Evolutionary conservation across 37 sponge, comb jelly and placozoan species (phyloP).

Genomic region (Aphrocallistes beatrix): DNA sequence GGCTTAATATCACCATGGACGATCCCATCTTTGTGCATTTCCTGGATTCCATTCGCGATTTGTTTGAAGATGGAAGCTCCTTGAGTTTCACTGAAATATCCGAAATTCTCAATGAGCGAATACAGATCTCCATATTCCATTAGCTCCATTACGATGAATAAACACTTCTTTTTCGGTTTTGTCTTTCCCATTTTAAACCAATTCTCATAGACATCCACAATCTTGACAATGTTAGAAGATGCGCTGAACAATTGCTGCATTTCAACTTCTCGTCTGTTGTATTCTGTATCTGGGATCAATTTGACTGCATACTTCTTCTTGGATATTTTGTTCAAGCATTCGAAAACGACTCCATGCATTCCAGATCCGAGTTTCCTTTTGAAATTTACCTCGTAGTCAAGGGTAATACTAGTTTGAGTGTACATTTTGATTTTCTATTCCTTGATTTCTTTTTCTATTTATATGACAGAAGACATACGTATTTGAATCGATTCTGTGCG

Average conservation of each 20-base stretch:
- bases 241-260: neutral
- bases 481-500: neutral
- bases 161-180: neutral
- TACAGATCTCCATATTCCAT: conserved; percentile 8
- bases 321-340: neutral
- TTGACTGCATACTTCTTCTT: neutral
- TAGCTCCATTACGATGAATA: neutral
- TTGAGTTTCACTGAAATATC: neutral
- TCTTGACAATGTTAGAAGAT: neutral
- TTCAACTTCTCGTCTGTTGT: neutral
- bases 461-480: neutral
- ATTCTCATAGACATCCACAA: neutral
- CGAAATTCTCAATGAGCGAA: neutral
- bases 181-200: neutral
- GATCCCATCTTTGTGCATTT: neutral
- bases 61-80: neutral
- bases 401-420: neutral
- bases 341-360: neutral
- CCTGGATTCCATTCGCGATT: neutral
- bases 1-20: neutral
- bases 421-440: neutral
- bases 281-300: neutral
- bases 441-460: neutral
- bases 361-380: neutral
- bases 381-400: neutral